Evolutionary conservation across 1,140 invertebrate species (phyloP).

Genomic region (Ridgeia piscesae): DNA sequence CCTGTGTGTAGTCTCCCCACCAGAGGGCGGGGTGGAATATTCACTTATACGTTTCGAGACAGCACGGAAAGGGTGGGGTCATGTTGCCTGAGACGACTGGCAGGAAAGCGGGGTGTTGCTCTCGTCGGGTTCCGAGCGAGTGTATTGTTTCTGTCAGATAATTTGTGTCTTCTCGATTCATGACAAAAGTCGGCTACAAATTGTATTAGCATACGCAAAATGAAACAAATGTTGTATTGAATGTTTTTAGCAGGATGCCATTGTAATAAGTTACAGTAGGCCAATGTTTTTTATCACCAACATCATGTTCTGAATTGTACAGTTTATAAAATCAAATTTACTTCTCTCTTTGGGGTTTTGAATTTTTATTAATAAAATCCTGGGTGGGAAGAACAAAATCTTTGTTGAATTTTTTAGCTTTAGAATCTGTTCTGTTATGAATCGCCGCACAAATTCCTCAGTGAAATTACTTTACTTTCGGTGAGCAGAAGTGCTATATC

Average conservation of each 20-base stretch:
- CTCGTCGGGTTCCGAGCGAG: neutral
- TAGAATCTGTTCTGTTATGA: neutral
- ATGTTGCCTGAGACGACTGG: neutral
- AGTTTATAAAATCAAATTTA: neutral
- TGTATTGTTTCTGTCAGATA: neutral
- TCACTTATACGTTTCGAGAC: neutral
- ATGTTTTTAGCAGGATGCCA: neutral
- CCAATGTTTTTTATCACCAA: neutral
- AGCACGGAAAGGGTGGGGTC: neutral
- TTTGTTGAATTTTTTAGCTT: neutral
- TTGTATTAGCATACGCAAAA: neutral
- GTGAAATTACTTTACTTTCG: neutral
- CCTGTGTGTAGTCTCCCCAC: neutral
- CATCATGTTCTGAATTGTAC: neutral
- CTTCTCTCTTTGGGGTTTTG: neutral
- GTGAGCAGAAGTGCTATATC: too few relatives aligned
- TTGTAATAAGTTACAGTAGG: neutral
- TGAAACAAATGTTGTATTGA: neutral
- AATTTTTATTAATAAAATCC: neutral
- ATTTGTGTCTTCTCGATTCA: neutral
- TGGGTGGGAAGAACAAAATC: neutral
- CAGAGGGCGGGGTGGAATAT: neutral
- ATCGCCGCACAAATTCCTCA: neutral
- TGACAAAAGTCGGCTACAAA: neutral
- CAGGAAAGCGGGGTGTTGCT: neutral